Conservation (phyloP, 2,113 vertebrate genomes). For the Piaya cayana region DNA sequence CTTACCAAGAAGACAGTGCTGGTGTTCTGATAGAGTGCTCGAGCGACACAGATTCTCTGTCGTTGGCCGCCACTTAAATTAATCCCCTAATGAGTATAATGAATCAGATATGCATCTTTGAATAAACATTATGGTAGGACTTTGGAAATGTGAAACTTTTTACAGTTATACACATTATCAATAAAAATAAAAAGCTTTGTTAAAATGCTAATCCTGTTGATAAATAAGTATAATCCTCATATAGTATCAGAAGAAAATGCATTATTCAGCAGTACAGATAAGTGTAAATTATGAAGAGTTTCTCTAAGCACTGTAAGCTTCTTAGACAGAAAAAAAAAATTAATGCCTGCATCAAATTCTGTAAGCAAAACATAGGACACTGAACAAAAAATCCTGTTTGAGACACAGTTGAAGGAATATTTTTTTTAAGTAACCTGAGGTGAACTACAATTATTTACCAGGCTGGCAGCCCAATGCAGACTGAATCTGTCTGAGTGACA, state of each 20-base stretch:
- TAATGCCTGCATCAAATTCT: not conserved
- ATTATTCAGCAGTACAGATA: not conserved
- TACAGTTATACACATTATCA: not conserved
- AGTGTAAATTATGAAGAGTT: not conserved
- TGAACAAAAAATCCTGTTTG: not conserved
- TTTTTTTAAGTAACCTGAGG: not conserved
- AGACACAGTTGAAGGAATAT: not conserved
- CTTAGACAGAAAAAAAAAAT: not conserved
- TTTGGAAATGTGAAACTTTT: not conserved
- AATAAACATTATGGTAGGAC: not conserved
- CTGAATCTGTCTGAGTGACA: not conserved
- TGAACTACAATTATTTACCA: not conserved
- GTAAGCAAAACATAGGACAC: not conserved
- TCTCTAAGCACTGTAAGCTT: not conserved
- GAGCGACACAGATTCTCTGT: constrained; percentile 95
- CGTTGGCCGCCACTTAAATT: constrained; percentile 96
- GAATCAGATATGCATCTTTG: constrained; percentile 12
- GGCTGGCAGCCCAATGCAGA: not conserved
- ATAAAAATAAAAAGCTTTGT: not conserved
- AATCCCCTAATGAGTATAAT: constrained; percentile 85
- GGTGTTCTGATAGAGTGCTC: constrained; percentile 97
- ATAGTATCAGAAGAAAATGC: not conserved
- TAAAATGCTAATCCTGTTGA: not conserved
- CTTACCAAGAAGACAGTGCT: constrained; percentile 97
- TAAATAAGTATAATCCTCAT: not conserved